These are phyloP conservation scores for Nansenia antarctica DNA, from an alignment of 2,113 vertebrate species.

Conservation along the genomic window DNA sequence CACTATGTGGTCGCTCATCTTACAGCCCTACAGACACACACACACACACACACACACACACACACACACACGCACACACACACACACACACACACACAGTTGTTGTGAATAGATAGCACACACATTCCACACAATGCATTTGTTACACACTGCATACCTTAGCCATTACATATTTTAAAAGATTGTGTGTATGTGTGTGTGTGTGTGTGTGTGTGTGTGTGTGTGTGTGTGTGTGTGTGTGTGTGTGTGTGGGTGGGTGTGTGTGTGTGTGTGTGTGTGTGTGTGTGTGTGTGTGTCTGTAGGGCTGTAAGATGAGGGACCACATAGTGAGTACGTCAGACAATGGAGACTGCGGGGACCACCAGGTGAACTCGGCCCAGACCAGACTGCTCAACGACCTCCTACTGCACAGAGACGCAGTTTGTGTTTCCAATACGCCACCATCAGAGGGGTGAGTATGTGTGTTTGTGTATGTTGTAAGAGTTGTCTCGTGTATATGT, in stretches of 20 bases:
- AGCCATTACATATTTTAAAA: not conserved
- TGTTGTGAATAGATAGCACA: not conserved
- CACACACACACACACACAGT: too few relatives aligned
- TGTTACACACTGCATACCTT: not conserved
- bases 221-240: too few relatives aligned
- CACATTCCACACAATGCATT: not conserved
- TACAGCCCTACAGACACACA: too few relatives aligned
- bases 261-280: too few relatives aligned
- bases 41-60: constrained; percentile 11
- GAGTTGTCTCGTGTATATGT: not conserved
- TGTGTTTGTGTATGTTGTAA: too few relatives aligned
- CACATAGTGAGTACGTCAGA: constrained; percentile 77
- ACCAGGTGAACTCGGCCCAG: too few relatives aligned
- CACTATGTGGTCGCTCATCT: too few relatives aligned
- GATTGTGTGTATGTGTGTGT: too few relatives aligned
- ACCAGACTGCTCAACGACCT: constrained; percentile 85
- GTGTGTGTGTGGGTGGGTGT: too few relatives aligned
- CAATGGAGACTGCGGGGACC: constrained; percentile 63
- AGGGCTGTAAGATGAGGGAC: constrained; percentile 94
- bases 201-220: too few relatives aligned
- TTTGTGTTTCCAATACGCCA: constrained; percentile 78
- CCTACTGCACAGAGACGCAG: constrained; percentile 83
- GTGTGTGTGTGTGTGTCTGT: too few relatives aligned
- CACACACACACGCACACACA: too few relatives aligned
- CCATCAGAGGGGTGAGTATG: constrained; percentile 76